phyloP scores from a whole-genome alignment of 2,113 vertebrate species.

The Pangasianodon hypophthalmus region DNA sequence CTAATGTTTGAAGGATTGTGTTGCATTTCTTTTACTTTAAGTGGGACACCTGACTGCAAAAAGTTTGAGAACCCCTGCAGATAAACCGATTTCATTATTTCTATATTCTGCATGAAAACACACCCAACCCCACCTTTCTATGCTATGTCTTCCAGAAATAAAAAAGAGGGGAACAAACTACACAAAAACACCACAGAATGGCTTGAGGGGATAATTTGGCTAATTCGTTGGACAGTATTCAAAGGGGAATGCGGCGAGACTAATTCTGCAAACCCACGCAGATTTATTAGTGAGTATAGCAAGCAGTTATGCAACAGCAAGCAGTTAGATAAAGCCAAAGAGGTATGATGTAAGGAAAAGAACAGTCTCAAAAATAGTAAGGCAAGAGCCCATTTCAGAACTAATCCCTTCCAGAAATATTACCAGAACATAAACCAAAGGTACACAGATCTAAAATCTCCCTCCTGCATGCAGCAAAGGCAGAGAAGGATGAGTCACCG shows the following conservation, averaged over 20 bases:
- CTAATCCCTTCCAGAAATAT: conserved; percentile 33
- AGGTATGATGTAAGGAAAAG: neutral
- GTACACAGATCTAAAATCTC: conserved; percentile 10
- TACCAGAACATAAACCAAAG: conserved; percentile 39
- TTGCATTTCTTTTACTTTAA: neutral
- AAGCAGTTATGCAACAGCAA: neutral
- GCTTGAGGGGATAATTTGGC: conserved; percentile 7
- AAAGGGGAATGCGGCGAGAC: conserved; percentile 11
- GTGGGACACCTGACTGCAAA: neutral
- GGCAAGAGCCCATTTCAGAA: neutral
- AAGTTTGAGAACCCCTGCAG: neutral
- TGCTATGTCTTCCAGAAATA: neutral
- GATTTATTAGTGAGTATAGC: conserved; percentile 1
- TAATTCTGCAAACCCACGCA: conserved; percentile 30
- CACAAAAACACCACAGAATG: neutral
- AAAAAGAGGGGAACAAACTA: neutral
- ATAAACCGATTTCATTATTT: neutral
- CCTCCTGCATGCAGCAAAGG: conserved; percentile 47
- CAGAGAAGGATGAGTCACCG: conserved; percentile 66
- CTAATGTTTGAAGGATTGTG: neutral
- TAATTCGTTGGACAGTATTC: conserved; percentile 29
- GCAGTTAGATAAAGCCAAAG: neutral
- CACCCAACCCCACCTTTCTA: neutral
- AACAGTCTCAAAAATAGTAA: neutral
- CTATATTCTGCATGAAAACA: conserved; percentile 5